Base-by-base conservation (phyloP, 2,888 invertebrate species). In the Pachycephus smyrnensis region DNA sequence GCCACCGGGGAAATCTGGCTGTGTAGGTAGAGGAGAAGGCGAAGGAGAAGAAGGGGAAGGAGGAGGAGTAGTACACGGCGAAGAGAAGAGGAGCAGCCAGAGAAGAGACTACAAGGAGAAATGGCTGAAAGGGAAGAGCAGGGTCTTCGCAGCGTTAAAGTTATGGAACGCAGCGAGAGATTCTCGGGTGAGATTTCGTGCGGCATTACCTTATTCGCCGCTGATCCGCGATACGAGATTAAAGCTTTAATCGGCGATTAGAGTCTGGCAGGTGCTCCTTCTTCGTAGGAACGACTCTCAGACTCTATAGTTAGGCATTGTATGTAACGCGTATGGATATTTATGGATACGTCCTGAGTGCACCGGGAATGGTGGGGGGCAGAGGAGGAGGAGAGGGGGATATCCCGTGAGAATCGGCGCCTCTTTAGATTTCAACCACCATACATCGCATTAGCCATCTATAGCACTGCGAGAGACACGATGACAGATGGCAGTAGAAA, bases 1-100 rank as follows among this genome's bases (percentile, higher is more conserved):
- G 40, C 68, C 79, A 36, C 79, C 31, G n/a, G 79, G 79, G 75
- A 79, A 79, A 79, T 79, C 75, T 79, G 32, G 75, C 71, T 9
- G 55, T 23, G 55, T 9, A 23, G 40, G 40, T 55, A 55, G 23
- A 55, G 55, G 23, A 55, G 23, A 15, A 37, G 37, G 4, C 4
- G 23, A 6, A 12, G 12, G 71, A 31, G 33, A 36, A 71, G 76
- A 74, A 69, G 77, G 55, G 23, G 40, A 55, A 76, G 33, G 23
- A 33, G 76, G 30, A 77, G 35, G 71, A 30, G 73, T 11, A n/a
- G 77, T 31, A 77, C 74, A 30, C 73, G 76, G 30, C 73, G 77
- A 33, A 76, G 75, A 40, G 55, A 55, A 40, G 37, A 68, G 37
- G 35, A 32, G 37, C 40, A 32, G 73, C 37, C 37, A 23, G 76